phyloP scores from a whole-genome alignment of 2,888 invertebrate species.

The Horisme vitalbata region DNA sequence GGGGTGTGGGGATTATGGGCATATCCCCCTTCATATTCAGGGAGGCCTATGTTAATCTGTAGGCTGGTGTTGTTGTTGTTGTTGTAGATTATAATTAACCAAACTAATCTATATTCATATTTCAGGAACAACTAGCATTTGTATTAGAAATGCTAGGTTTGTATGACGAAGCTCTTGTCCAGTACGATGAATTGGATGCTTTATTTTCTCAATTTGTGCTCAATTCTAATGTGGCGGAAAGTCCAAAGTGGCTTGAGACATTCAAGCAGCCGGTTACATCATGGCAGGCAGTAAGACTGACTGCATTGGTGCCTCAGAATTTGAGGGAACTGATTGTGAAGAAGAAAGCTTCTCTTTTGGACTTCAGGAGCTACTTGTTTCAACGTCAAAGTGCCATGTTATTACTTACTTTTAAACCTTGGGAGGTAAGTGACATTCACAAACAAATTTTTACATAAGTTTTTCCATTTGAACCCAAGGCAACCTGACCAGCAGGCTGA shows the following conservation, averaged over 20 bases:
- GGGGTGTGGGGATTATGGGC: no score
- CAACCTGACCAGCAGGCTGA: no score
- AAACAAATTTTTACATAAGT: no score
- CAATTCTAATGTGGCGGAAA: conserved; percentile 94
- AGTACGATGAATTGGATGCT: conserved; percentile 98
- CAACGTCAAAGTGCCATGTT: conserved; percentile 95
- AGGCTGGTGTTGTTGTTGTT: no score
- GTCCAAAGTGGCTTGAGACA: conserved; percentile 91
- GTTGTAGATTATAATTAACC: no score
- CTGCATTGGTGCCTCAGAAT: conserved; percentile 82
- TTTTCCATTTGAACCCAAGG: no score
- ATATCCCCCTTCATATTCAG: no score
- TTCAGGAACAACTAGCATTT: conserved; percentile 96
- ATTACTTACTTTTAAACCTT: conserved; percentile 87
- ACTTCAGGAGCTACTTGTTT: conserved; percentile 96
- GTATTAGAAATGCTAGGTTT: conserved; percentile 96
- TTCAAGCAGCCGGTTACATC: conserved; percentile 91
- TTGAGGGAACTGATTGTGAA: conserved; percentile 75
- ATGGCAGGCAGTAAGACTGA: conserved; percentile 92
- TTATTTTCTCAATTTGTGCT: conserved; percentile 98
- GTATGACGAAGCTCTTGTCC: conserved; percentile 96
- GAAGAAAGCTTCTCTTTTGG: conserved; percentile 88
- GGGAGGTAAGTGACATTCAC: conserved; percentile 84
- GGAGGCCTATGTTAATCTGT: no score
- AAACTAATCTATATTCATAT: no score